Conservation (phyloP, 2,888 invertebrate species). For the Sinelater perroti region DNA sequence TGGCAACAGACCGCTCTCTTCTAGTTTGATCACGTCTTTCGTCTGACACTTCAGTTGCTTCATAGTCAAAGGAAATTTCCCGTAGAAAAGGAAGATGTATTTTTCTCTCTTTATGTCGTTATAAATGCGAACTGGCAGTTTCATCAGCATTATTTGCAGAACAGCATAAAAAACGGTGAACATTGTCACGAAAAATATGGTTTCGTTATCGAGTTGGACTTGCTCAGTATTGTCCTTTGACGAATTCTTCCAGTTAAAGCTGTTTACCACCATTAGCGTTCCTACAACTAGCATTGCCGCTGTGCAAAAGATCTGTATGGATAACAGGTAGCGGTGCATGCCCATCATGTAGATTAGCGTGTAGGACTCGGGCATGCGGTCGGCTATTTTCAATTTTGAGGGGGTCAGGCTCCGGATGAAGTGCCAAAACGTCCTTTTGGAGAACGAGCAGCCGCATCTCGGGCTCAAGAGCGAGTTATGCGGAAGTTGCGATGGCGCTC, state of each 20-base stretch:
- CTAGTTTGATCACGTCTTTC: slow-evolving; percentile 47
- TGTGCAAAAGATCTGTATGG: slow-evolving; percentile 48
- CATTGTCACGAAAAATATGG: slow-evolving; percentile 42
- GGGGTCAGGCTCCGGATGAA: slow-evolving; percentile 43
- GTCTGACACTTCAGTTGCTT: slow-evolving; percentile 43
- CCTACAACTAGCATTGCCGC: slow-evolving; percentile 39
- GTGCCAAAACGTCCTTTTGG: slow-evolving; percentile 40
- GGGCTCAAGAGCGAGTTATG: too few species aligned
- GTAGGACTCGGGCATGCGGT: slow-evolving; percentile 53
- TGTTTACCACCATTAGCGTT: neutral
- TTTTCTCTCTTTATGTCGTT: slow-evolving; percentile 46
- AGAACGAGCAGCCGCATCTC: too few species aligned
- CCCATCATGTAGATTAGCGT: slow-evolving; percentile 54
- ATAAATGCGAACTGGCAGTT: slow-evolving; percentile 56
- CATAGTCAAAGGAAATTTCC: slow-evolving; percentile 46
- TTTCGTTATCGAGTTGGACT: slow-evolving; percentile 43
- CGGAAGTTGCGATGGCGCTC: too few species aligned
- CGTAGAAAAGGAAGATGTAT: slow-evolving; percentile 52
- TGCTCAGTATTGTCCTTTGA: slow-evolving; percentile 23
- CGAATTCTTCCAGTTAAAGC: neutral
- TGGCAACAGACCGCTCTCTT: slow-evolving; percentile 45
- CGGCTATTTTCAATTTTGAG: slow-evolving; percentile 43
- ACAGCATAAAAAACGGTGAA: slow-evolving; percentile 45
- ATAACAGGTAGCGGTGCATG: slow-evolving; percentile 50
- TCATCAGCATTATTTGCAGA: slow-evolving; percentile 46